Conservation (phyloP, 2,888 invertebrate species). For the Drosophila pegasa region DNA sequence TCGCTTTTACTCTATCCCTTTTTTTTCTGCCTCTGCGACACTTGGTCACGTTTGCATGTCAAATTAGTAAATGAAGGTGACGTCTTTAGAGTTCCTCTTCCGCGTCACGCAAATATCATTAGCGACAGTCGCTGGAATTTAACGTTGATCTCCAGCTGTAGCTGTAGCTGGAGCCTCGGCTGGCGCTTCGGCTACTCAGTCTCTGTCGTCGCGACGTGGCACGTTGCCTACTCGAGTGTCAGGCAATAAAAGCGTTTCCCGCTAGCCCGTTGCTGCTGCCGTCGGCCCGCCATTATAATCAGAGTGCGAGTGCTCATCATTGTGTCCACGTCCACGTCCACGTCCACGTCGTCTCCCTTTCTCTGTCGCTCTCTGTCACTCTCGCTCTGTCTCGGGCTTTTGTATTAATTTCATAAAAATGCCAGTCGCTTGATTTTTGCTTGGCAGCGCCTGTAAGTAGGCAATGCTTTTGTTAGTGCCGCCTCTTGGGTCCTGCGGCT, state of each 20-base stretch:
- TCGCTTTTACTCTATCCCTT: neutral
- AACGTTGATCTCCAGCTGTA: conserved; percentile 44
- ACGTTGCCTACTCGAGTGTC: conserved; percentile 61
- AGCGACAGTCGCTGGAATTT: conserved; percentile 40
- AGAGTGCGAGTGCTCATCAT: conserved; percentile 57
- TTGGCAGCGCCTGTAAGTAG: conserved; percentile 61
- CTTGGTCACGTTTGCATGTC: conserved; percentile 78
- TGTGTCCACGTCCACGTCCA: conserved; percentile 55
- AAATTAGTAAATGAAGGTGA: conserved; percentile 63
- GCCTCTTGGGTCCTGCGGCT: conserved; percentile 50
- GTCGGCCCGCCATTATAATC: conserved; percentile 53
- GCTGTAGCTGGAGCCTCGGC: neutral
- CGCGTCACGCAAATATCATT: conserved; percentile 56
- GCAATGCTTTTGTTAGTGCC: conserved; percentile 68
- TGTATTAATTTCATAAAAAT: conserved; percentile 80
- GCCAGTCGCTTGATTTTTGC: conserved; percentile 72
- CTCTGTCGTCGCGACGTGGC: conserved; percentile 11
- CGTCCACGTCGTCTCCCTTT: conserved; percentile 22
- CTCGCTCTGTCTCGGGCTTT: conserved; percentile 37
- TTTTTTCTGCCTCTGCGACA: conserved; percentile 25
- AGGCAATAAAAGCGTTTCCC: conserved; percentile 62
- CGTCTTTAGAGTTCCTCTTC: conserved; percentile 47
- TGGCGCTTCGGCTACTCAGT: neutral
- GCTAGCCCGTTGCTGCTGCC: conserved; percentile 16
- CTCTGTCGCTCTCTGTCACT: conserved; percentile 1